These are phyloP conservation scores for Chrysaora quinquecirrha DNA, from an alignment of 30 jellyfish, hydroid and myxozoan species.

Conservation along the genomic window DNA sequence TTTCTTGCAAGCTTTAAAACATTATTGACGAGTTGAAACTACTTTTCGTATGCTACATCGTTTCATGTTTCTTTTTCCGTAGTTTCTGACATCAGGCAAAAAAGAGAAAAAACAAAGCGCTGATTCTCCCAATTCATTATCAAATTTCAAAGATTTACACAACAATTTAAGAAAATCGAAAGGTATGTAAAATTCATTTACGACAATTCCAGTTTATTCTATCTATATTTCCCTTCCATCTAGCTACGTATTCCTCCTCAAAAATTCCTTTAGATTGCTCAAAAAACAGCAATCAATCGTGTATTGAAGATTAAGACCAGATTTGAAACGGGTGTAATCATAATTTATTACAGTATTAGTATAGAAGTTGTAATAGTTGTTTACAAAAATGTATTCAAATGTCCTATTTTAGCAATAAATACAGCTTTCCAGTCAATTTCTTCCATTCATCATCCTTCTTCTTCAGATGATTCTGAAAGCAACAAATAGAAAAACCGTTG, in stretches of 20 bases:
- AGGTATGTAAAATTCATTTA: not conserved
- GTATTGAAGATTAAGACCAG: no score
- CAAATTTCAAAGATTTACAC: not conserved
- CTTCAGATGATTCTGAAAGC: not conserved
- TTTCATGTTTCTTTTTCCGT: not conserved
- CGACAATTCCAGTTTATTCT: slow-evolving; percentile 1
- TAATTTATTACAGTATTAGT: no score
- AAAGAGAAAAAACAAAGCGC: not conserved
- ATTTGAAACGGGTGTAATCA: no score
- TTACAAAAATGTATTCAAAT: not conserved
- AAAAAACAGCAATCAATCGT: no score
- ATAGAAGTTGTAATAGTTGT: not conserved
- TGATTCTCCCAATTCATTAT: not conserved
- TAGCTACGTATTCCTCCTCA: no score
- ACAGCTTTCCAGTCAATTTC: no score
- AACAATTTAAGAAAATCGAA: not conserved
- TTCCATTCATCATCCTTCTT: slow-evolving; percentile 1
- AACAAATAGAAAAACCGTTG: not conserved
- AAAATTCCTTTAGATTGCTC: no score
- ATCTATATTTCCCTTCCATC: no score
- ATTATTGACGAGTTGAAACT: no score
- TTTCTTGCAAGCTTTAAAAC: no score
- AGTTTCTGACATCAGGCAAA: not conserved
- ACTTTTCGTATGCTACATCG: no score
- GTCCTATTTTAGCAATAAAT: not conserved